A percentile compares a stretch with the other conserved stretches of the same genome.
Conservation (phyloP, 2,113 vertebrate genomes). For the Suricata suricatta region DNA sequence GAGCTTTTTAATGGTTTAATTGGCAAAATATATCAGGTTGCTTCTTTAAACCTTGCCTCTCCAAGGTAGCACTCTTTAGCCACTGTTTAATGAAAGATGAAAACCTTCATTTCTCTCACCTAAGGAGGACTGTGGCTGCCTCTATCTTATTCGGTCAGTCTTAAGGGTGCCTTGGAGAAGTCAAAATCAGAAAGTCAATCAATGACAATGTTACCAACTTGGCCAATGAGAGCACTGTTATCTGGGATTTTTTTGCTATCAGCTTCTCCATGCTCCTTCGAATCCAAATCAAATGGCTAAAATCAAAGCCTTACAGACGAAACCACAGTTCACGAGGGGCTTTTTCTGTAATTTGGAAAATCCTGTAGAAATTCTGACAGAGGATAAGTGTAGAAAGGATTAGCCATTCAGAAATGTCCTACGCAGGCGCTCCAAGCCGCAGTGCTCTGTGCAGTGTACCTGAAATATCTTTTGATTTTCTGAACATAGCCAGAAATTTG, state of each 20-base stretch:
- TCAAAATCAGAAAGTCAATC: neutral
- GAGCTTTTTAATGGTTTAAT: conserved; percentile 84
- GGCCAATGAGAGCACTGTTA: neutral
- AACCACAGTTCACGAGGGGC: neutral
- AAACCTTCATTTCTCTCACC: conserved; percentile 72
- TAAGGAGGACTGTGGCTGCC: neutral
- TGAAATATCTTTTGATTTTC: neutral
- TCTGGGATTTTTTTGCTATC: neutral
- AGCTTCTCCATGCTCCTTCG: neutral
- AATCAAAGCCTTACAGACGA: neutral
- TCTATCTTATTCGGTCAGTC: neutral
- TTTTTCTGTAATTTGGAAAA: neutral
- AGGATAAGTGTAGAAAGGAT: neutral
- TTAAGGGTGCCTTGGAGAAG: neutral
- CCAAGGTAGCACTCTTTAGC: conserved; percentile 76
- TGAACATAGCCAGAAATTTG: neutral
- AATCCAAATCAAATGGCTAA: conserved; percentile 26
- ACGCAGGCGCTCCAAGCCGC: fast-evolving
- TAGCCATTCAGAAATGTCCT: neutral
- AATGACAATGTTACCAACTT: neutral
- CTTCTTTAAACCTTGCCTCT: conserved; percentile 77
- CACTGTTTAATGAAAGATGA: conserved; percentile 83
- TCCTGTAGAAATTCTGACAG: neutral
- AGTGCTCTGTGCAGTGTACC: fast-evolving
- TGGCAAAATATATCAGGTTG: conserved; percentile 83